Evolutionary conservation across 2,113 vertebrate species (phyloP), one percentile per base, ranked within the genome.

Genomic region (Oceanodroma tethys): DNA sequence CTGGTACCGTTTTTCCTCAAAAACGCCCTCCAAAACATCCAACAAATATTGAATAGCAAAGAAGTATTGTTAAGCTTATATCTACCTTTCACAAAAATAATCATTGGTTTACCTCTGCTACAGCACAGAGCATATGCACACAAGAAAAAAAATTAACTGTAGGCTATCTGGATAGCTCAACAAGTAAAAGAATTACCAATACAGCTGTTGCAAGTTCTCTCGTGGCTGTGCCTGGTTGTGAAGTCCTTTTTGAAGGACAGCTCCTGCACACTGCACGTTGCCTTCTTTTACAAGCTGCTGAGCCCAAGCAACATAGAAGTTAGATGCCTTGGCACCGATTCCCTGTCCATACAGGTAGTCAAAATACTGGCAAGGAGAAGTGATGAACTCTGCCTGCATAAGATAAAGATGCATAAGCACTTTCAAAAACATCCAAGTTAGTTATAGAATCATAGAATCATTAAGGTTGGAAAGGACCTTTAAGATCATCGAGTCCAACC

Each of bases 301-400:
- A 87, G 96, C 96, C 96, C 96, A 96, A 21, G 95, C 95, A 19
- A 73, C 4, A 3, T 95, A 97, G 87, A 97, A 91, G 53, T 42
- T 45, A 0, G 96, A 94, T 13, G 4, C 18, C n/a, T 56, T 76
- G 8, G 8, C 11, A 11, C 95, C 96, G 0, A 96, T 21, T 21
- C 95, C 96, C 34, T 93, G 81, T 12, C 78, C 74, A 0, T 91
- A 52, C 36, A 97, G 74, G 87, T 85, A 96, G 27, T 95, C 92
- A 2, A 96, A 88, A 26, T 96, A 96, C 70, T 91, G 90, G 63
- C 87, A 55, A 9, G 96, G 96, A 85, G 96, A 87, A 16, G 43
- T 60, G 53, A 95, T 93, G 87, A 96, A 96, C 53, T 93, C 92
- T 1, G 96, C 96, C 95, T 97, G 87, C 13, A 3, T 1, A 6